Base-by-base conservation (phyloP, 2,888 invertebrate species). In the Ctena decussata region DNA sequence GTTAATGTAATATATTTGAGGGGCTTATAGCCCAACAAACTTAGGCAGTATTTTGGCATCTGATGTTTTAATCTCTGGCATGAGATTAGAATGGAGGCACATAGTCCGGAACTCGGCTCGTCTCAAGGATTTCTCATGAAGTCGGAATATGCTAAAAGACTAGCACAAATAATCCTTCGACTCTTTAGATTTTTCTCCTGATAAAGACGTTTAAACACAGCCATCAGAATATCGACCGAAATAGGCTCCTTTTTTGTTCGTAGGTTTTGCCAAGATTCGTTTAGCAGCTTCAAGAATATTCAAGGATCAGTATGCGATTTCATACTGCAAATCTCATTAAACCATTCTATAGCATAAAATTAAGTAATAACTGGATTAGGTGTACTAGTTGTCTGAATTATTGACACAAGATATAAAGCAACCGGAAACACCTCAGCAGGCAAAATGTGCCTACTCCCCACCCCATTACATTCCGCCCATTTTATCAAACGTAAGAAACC, bases 231-330 rank as follows among this genome's bases (percentile, higher is more conserved):
- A 32, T 73, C 72, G 57, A 60, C 60, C 11, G 73, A 49, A 18
- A 80, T 57, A 35, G 80, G 60, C 35, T 80, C 60, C n/a, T n/a
- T 73, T 80, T 35, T 80, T 80, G 39, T 39, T 35, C 0, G 15
- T 60, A 27, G 37, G 39, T 39, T 73, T 72, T 21, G 41, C 30
- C 32, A 73, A 46, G 44, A 80, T 60, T 30, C 80, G 72, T 27
- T 80, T 80, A 53, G 44, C 72, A 24, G 80, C 44, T 71, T 81
- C 84, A 15, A 78, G 35, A 30, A 85, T 24, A 74, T 85, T 85
- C 32, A 37, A 15, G 76, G 77, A 44, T 72, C 35, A 18, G 72
- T 72, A 21, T 41, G 81, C 18, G 74, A 78, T 1, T 24, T n/a
- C 18, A 83, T 3, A 69, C 46, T 57, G n/a, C 35, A 60, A 12